These are phyloP conservation scores for Periplaneta americana DNA, from an alignment of 1,140 invertebrate species.

Conservation along the genomic window DNA sequence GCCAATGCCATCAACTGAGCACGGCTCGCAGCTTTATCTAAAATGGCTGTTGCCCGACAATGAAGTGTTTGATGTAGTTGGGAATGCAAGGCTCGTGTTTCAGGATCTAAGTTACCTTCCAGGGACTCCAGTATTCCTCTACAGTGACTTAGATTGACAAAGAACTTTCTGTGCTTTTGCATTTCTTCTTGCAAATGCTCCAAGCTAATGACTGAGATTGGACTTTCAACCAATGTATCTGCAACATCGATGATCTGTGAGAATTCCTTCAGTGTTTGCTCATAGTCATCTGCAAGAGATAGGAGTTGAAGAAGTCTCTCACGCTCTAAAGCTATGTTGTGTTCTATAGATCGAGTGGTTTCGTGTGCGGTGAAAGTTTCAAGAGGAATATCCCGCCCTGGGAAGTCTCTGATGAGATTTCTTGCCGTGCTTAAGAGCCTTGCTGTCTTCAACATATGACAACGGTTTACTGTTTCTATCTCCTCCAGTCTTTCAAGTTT, in stretches of 20 bases:
- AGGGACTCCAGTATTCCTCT: conserved; percentile 71
- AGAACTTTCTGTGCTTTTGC: conserved; percentile 83
- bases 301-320: conserved; percentile 66
- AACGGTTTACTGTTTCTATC: conserved; percentile 52
- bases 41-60: conserved; percentile 59
- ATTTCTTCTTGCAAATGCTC: conserved; percentile 79
- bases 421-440: conserved; percentile 47
- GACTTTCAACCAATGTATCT: conserved; percentile 66
- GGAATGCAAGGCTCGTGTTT: conserved; percentile 58
- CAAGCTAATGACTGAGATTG: conserved; percentile 64
- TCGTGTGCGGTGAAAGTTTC: conserved; percentile 58
- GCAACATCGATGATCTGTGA: conserved; percentile 76
- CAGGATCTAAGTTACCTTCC: conserved; percentile 73
- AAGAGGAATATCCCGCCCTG: conserved; percentile 55
- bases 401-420: conserved; percentile 53
- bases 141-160: conserved; percentile 80
- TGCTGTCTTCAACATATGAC: conserved; percentile 42
- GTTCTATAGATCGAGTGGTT: conserved; percentile 58
- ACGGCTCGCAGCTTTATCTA: conserved; percentile 71
- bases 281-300: conserved; percentile 74
- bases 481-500: conserved; percentile 61
- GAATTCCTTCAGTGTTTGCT: conserved; percentile 79
- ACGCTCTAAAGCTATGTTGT: conserved; percentile 58
- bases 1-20: conserved; percentile 77
- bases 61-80: conserved; percentile 71